Percentiles rank a stretch among this genome's conserved stretches.
Conservation (phyloP, 2,888 invertebrate species). For the Schrankia costaestrigalis region DNA sequence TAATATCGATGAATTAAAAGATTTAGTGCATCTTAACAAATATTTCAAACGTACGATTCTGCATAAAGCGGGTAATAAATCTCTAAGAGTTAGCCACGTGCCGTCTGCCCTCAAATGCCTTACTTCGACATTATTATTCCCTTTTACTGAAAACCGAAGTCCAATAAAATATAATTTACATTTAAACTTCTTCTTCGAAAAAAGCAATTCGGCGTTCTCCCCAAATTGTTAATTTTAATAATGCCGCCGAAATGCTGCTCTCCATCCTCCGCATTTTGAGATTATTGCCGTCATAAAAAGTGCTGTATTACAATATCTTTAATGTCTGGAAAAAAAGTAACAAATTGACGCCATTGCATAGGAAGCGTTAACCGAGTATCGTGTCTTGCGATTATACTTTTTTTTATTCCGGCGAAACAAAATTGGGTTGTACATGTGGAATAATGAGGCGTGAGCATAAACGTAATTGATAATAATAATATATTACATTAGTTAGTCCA, state of each 20-base stretch:
- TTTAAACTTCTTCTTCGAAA: constrained; percentile 31
- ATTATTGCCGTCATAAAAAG: constrained; percentile 31
- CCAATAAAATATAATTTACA: constrained; percentile 32
- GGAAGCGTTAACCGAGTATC: too few species aligned
- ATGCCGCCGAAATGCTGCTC: constrained; percentile 22
- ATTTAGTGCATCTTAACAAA: too few species aligned
- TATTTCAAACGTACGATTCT: too few species aligned
- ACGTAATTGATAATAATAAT: neutral
- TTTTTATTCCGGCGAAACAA: too few species aligned
- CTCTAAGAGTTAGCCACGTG: too few species aligned
- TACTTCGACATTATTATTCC: constrained; percentile 16
- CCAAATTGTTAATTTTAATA: constrained; percentile 38
- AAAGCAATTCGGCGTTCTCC: constrained; percentile 26
- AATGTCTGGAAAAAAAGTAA: constrained; percentile 16
- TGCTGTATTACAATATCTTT: constrained; percentile 24
- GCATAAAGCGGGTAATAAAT: too few species aligned
- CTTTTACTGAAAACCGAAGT: constrained; percentile 25
- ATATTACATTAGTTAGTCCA: too few species aligned
- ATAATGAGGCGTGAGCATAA: neutral
- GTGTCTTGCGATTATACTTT: too few species aligned
- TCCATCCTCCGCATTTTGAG: constrained; percentile 18
- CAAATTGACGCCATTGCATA: too few species aligned
- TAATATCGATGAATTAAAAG: too few species aligned
- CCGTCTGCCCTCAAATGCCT: constrained; percentile 10
- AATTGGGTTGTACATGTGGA: too few species aligned